phyloP scores from a whole-genome alignment of 2,797 vertebrate genomes.

The Karalla daura region DNA sequence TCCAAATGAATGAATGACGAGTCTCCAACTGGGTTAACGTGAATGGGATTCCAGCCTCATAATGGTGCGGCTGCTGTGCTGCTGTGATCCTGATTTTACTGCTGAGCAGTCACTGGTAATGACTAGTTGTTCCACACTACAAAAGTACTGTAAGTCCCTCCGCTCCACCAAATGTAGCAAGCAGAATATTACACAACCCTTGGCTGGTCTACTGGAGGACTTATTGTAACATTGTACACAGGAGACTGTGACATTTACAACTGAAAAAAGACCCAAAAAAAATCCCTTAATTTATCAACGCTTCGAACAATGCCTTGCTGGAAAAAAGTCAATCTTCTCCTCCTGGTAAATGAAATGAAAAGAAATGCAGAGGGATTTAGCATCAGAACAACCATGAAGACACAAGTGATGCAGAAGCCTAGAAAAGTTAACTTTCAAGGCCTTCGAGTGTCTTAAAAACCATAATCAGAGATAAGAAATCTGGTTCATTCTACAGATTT shows the following conservation, averaged over 20 bases:
- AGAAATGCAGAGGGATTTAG: background rate
- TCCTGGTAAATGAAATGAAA: background rate
- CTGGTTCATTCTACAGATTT: conserved; percentile 24
- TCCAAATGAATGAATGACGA: conserved; percentile 56
- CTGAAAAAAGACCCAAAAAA: too few species aligned
- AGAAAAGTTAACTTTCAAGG: conserved; percentile 28
- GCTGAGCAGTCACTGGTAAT: conserved; percentile 65
- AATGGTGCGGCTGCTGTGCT: conserved; percentile 56
- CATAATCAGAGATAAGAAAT: conserved; percentile 39
- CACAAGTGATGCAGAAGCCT: conserved; percentile 17
- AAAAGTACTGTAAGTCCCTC: conserved; percentile 20
- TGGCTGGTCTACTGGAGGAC: background rate
- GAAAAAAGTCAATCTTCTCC: background rate
- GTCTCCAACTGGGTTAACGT: conserved; percentile 54
- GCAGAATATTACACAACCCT: conserved; percentile 16
- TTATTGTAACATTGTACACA: conserved; percentile 3
- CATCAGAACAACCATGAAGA: background rate
- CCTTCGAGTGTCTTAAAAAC: conserved; percentile 47
- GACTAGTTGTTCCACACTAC: conserved; percentile 48
- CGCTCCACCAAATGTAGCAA: conserved; percentile 24
- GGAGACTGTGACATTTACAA: conserved; percentile 4
- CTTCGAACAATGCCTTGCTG: conserved; percentile 7
- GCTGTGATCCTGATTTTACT: conserved; percentile 60
- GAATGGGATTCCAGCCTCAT: conserved; percentile 60
- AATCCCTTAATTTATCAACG: background rate